Evolutionary conservation across 2,797 vertebrate genomes (phyloP).

Genomic region (Enteromius argenteus): DNA sequence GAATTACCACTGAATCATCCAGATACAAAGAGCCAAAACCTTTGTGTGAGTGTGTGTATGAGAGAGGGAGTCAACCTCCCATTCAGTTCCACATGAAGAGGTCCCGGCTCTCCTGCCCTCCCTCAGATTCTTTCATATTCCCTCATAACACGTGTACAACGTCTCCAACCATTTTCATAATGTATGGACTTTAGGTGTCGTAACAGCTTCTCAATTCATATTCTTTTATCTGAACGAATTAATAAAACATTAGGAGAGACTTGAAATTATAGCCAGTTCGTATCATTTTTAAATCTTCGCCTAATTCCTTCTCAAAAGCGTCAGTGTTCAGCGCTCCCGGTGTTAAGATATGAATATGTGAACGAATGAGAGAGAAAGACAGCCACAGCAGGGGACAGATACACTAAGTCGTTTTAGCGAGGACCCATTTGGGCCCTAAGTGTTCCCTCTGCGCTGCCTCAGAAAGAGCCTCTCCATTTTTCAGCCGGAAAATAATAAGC

Average conservation of each 20-base stretch:
- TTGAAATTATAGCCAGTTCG: constrained; percentile 29
- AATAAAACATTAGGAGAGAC: constrained; percentile 49
- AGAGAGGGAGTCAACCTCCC: constrained; percentile 22
- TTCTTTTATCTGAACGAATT: constrained; percentile 24
- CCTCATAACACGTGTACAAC: constrained; percentile 19
- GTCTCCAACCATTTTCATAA: constrained; percentile 22
- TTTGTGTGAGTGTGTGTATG: background rate
- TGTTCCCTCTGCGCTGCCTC: constrained; percentile 60
- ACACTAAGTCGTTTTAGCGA: constrained; percentile 55
- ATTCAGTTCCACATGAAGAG: constrained; percentile 24
- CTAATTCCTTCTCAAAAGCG: constrained; percentile 44
- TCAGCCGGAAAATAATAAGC: constrained; percentile 71
- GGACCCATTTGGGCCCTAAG: constrained; percentile 58
- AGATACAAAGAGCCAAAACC: constrained; percentile 32
- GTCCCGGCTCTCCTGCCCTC: background rate
- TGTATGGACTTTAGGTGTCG: constrained; percentile 22
- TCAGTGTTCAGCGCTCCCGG: constrained; percentile 14
- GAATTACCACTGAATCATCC: constrained; percentile 42
- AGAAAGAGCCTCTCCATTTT: constrained; percentile 72
- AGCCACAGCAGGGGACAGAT: constrained; percentile 62
- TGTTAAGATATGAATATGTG: constrained; percentile 46
- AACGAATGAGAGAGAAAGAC: constrained; percentile 23
- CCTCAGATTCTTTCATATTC: constrained; percentile 15
- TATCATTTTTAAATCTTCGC: constrained; percentile 35
- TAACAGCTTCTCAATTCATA: constrained; percentile 29